Base-by-base conservation (phyloP, 2,888 invertebrate species). In the Pasiphila rectangulata region DNA sequence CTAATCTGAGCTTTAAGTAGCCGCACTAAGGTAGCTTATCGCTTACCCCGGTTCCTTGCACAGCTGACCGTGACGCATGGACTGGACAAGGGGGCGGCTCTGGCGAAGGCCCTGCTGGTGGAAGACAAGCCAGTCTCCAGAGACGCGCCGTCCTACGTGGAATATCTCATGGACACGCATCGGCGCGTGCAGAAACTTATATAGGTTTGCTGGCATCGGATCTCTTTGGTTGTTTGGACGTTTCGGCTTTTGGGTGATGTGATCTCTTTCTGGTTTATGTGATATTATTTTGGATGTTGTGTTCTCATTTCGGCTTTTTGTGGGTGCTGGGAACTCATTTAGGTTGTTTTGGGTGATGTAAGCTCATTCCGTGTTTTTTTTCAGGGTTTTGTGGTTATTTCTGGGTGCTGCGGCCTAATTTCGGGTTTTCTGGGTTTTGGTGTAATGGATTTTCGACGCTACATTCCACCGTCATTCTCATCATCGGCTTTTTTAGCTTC, bases 121-220 rank as follows among this genome's bases (percentile, higher is more conserved):
- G 99, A 99, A 82, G 99, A 99, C 87, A 92, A 94, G 57, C 32
- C 32, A 1, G 32, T 17, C n/a, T 94, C 93, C 16, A 80, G 91
- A 30, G 94, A 94, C 80, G 95, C 94, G 41, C 92, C 94, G 7
- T 95, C 96, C 61, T 99, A 99, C 84, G 95, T 98, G 34, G 98
- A 99, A 78, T 97, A 95, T 83, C 92, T 99, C 61, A 98, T 98
- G 91, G 95, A 96, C 79, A 94, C 96, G 90, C 99, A 99, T 91
- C 97, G 96, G 91, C 96, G 97, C 88, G 98, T 99, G 71, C 81
- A 81, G 68, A 76, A 76, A 48, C 63, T 85, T 45, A 45, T 45
- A 3, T 50, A 50, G 49, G 49, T 50, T 36, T 41, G 40, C n/a
- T n/a, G 4, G 20, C 75, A 83, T 80, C 59, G 77, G 73, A 43